Conservation (phyloP, 2,113 vertebrate species). For the Esox niger region DNA sequence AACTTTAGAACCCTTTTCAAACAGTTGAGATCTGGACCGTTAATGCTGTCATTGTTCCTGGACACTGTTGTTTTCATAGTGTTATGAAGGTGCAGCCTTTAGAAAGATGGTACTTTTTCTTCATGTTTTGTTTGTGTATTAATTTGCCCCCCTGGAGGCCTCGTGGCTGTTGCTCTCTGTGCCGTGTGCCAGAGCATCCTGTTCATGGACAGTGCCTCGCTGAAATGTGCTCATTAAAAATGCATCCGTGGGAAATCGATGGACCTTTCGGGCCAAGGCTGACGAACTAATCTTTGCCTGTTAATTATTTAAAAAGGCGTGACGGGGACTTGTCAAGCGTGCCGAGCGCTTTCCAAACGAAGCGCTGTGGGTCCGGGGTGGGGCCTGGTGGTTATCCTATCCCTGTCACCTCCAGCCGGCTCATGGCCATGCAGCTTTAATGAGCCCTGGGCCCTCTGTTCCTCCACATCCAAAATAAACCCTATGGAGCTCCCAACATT, state of each 20-base stretch:
- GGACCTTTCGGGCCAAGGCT: conserved; percentile 66
- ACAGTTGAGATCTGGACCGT: too few relatives aligned
- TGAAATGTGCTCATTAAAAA: conserved; percentile 78
- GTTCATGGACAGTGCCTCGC: conserved; percentile 69
- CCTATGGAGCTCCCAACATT: not conserved
- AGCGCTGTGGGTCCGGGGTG: too few relatives aligned
- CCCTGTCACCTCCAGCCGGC: conserved; percentile 59
- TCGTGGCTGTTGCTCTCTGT: conserved; percentile 3
- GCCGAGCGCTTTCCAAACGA: conserved; percentile 20
- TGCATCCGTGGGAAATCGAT: conserved; percentile 74
- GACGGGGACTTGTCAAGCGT: conserved; percentile 10
- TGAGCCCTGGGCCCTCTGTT: conserved; percentile 46
- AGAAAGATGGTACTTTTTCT: conserved; percentile 63
- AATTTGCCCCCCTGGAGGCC: not conserved
- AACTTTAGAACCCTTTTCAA: too few relatives aligned
- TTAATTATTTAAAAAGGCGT: conserved; percentile 74
- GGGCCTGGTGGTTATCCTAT: conserved; percentile 12
- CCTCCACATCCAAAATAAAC: not conserved
- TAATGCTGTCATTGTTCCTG: not conserved
- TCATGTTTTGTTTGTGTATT: conserved; percentile 19
- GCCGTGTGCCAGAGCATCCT: conserved; percentile 43
- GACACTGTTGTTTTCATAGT: not conserved
- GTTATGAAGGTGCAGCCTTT: not conserved
- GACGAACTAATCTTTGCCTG: conserved; percentile 71
- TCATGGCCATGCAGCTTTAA: conserved; percentile 70